Evolutionary conservation across 30 jellyfish, hydroid and myxozoan species (phyloP).

Genomic region (Cassiopea xamachana): DNA sequence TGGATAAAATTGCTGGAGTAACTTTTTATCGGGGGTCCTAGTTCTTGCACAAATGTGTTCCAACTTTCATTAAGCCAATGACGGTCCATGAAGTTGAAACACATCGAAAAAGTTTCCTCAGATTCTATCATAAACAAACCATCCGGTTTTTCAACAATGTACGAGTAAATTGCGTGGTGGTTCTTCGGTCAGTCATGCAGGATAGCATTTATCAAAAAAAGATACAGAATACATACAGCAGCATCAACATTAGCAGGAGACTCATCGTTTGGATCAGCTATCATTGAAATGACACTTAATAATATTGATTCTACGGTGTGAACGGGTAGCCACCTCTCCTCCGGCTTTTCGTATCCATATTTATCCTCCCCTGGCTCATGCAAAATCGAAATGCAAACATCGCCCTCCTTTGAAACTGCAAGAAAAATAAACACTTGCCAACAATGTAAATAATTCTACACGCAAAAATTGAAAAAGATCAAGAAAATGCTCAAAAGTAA

Average conservation of each 20-base stretch:
- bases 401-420: conserved; percentile 95
- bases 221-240: conserved; percentile 79
- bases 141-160: background rate
- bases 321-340: conserved; percentile 98
- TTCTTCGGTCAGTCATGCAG: background rate
- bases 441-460: too few relatives aligned
- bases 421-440: too few relatives aligned
- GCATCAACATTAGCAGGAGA: conserved; percentile 99
- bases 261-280: conserved; percentile 98
- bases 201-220: too few relatives aligned
- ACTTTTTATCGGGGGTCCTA: too few relatives aligned
- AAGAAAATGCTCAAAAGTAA: too few relatives aligned
- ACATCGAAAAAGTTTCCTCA: too few relatives aligned
- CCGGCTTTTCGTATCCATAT: conserved; percentile 97
- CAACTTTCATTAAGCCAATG: too few relatives aligned
- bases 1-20: too few relatives aligned
- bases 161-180: background rate
- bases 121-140: too few relatives aligned
- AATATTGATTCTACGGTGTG: conserved; percentile 98
- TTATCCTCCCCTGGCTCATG: conserved; percentile 99
- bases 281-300: conserved; percentile 98
- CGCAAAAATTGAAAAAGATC: too few relatives aligned
- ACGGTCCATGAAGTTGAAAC: too few relatives aligned
- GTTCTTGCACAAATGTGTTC: too few relatives aligned
- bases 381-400: conserved; percentile 95